phyloP scores from a whole-genome alignment of 2,113 vertebrate genomes.

The Paramormyrops kingsleyae region DNA sequence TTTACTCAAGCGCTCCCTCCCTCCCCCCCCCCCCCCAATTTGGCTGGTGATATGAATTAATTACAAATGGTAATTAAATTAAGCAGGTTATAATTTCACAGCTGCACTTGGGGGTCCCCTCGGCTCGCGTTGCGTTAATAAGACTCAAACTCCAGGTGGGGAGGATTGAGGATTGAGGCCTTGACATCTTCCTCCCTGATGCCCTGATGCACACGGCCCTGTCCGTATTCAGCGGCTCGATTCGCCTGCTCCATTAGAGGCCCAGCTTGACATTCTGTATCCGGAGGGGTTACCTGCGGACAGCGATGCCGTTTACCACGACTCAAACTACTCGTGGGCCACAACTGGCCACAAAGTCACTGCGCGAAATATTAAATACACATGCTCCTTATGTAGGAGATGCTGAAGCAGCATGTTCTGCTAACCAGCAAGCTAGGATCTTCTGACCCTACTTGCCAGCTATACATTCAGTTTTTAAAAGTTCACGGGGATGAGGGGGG shows the following conservation, averaged over 20 bases:
- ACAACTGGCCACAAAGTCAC: background rate
- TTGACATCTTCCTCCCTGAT: slow-evolving; percentile 42
- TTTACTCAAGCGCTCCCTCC: slow-evolving; percentile 49
- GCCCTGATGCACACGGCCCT: background rate
- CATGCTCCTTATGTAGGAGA: background rate
- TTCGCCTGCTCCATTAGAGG: background rate
- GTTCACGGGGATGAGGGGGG: background rate
- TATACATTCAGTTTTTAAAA: background rate
- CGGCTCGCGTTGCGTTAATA: slow-evolving; percentile 24
- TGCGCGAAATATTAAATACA: background rate
- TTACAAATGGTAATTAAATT: slow-evolving; percentile 71
- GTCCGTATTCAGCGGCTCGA: background rate
- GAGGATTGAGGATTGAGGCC: slow-evolving; percentile 30
- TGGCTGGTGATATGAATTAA: slow-evolving; percentile 68
- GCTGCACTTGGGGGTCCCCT: slow-evolving; percentile 48
- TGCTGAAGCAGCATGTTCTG: background rate
- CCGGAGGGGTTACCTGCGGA: background rate
- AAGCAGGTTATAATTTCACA: slow-evolving; percentile 70
- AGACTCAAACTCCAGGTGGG: slow-evolving; percentile 50
- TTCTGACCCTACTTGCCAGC: background rate
- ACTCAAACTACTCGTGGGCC: background rate
- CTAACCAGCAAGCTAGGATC: background rate
- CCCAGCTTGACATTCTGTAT: background rate
- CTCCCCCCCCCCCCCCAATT: slow-evolving; percentile 23
- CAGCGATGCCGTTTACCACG: background rate